Conservation (phyloP, 2,888 invertebrate species). For the Seira ritae region DNA sequence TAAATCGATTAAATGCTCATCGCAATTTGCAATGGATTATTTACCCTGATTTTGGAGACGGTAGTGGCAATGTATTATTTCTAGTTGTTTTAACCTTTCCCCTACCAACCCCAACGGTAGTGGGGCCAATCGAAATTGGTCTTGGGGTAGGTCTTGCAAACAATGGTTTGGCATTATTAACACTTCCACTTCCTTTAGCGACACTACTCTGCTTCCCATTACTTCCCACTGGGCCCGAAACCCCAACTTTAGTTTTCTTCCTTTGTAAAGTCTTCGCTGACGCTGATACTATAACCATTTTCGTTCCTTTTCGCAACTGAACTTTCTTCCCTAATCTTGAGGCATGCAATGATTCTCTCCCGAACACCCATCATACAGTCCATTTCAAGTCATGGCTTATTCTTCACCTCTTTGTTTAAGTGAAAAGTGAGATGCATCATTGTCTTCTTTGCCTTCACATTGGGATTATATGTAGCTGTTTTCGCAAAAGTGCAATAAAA, state of each 20-base stretch:
- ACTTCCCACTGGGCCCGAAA: neutral
- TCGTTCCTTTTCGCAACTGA: constrained; percentile 7
- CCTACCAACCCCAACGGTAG: constrained; percentile 47
- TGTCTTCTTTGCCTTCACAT: neutral
- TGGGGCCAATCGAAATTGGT: constrained; percentile 32
- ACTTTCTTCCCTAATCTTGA: constrained; percentile 25
- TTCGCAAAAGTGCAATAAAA: neutral
- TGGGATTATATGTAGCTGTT: neutral
- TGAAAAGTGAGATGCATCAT: neutral
- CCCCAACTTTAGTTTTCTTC: constrained; percentile 27
- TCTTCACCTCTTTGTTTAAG: neutral
- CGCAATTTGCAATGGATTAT: neutral
- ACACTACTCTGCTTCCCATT: neutral
- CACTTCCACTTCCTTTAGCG: constrained; percentile 1
- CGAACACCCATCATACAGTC: constrained; percentile 33
- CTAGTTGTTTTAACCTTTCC: constrained; percentile 59
- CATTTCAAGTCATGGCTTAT: neutral
- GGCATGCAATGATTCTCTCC: neutral
- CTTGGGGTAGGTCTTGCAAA: constrained; percentile 43
- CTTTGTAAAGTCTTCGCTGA: constrained; percentile 44
- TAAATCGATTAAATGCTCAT: too few species aligned
- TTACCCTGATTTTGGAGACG: constrained; percentile 62
- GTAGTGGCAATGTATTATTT: constrained; percentile 58
- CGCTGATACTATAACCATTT: constrained; percentile 55
- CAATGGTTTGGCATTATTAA: constrained; percentile 32